Conservation (phyloP, 2,113 vertebrate species). For the Camelus bactrianus region DNA sequence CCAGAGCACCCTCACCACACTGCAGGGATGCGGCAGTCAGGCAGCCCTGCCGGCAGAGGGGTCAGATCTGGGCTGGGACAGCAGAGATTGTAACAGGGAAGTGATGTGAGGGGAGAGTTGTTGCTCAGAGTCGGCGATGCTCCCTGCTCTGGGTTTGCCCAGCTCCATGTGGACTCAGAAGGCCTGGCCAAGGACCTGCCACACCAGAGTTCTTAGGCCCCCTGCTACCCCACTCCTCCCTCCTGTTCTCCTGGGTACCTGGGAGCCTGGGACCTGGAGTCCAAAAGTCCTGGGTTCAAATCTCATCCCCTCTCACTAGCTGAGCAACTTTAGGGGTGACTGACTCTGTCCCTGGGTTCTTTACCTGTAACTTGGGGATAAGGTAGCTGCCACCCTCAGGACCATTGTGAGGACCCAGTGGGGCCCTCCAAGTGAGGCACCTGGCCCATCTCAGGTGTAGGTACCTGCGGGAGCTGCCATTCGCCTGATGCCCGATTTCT, state of each 20-base stretch:
- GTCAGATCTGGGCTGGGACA: neutral
- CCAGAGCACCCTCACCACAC: neutral
- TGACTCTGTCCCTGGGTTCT: neutral
- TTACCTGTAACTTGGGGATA: fast-evolving
- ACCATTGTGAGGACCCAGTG: neutral
- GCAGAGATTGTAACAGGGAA: neutral
- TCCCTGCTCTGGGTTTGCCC: fast-evolving
- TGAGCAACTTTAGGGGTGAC: neutral
- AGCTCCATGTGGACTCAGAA: fast-evolving
- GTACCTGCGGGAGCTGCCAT: neutral
- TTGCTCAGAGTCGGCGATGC: fast-evolving
- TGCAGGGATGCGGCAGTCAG: fast-evolving
- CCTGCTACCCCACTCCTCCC: neutral
- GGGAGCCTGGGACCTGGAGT: neutral
- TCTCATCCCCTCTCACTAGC: neutral
- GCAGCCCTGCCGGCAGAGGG: too few species aligned
- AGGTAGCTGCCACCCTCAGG: neutral
- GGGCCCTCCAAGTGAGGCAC: fast-evolving
- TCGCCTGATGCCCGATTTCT: fast-evolving
- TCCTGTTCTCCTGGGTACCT: neutral
- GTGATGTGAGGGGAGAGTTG: neutral
- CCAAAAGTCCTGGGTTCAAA: neutral
- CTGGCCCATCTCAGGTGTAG: neutral
- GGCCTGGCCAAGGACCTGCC: neutral
- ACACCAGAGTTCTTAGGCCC: neutral